Base-by-base conservation (phyloP, 1,140 invertebrate genomes). In the Sinella curviseta region DNA sequence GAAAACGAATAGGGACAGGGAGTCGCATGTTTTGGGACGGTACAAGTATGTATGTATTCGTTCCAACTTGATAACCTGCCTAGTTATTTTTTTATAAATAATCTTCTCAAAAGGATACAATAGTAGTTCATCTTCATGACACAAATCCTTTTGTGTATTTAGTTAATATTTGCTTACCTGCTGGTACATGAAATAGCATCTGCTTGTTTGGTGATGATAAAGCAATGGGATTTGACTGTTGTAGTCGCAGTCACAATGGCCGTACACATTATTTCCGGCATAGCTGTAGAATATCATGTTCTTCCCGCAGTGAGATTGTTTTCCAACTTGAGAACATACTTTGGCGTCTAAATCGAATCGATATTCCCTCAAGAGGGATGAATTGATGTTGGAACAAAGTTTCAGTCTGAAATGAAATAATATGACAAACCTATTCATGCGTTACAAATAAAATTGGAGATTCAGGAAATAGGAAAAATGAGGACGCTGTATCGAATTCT, bases 171-270 rank as follows among this genome's bases (percentile, higher is more conserved):
- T n/a, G n/a, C n/a, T n/a, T 70, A 70, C 65, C 31, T 70, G 24
- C 30, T 70, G 65, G n/a, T 70, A 70, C 26, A 33, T 33, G n/a
- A 70, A 70, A 31, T 70, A 70, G 31, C 65, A 70, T 31, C 65
- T 26, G 2, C 24, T 30, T 31, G 65, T 31, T 33, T 16, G 3
- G 8, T 30, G 24, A 70, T 70, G 65, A 24, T 30, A 70, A 12
- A 70, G 26, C 31, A 70, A 70, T n/a, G 65, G 65, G 65, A 31
- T 70, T 70, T 33, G 2, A 24, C 26, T 30, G 2, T 20, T 1
- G 31, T 70, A 70, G 65, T 33, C 65, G 65, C 65, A 70, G 26
- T 70, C 65, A 70, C 65, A 70, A 31, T 70, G 31, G 30, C 65
- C 65, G n/a, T 70, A 70, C 31, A 70, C 12, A 1, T 26, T 1